Evolutionary conservation across 2,888 invertebrate genomes (phyloP), one percentile per base, ranked within the genome.

Genomic region (Drosophila anomalata): DNA sequence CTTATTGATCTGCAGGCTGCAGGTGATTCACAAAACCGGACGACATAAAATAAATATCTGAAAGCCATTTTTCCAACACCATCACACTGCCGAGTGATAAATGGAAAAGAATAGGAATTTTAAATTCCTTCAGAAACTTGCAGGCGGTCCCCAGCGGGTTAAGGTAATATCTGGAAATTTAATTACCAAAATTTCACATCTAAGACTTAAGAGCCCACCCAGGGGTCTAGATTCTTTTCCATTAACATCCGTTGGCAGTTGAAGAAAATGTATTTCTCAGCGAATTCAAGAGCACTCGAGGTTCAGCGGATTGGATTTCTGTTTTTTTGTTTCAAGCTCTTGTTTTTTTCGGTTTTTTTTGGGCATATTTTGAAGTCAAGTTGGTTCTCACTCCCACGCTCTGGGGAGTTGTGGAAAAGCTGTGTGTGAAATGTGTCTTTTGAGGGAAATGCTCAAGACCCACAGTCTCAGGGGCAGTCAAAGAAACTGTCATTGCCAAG

Each of bases 381-480:
- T 42, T 11, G 31, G 75, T 78, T 78, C 80, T 83, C 87, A 87
- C 82, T 87, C 82, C 82, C 82, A 82, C 82, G 82, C 83, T 77
- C 77, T 77, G 56, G 82, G 57, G 88, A 88, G 76, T 78, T 78
- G 36, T 36, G 76, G 87, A 75, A 70, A 65, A 80, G 76, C 81
- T 82, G 85, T 83, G 85, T 83, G 82, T 77, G 83, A 63, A 70
- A 53, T 36, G 42, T 39, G 14, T 52, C 20, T 36, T 36, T 22
- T 9, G 39, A 56, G 65, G 70, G 70, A 75, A 75, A 75, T 61
- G 65, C 36, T 24, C 36, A 53, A 63, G 47, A 53, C 46, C 62
- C 54, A 55, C 48, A 61, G 60, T 61, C 60, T n/a, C 39, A 61
- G 51, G 51, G 36, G 50, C 50, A 51, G 51, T 31, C 29, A 4